Percentiles rank a stretch among this genome's conserved stretches.
Evolutionary conservation across 1,140 invertebrate species (phyloP).

Genomic region (Tetramorium simillimum): DNA sequence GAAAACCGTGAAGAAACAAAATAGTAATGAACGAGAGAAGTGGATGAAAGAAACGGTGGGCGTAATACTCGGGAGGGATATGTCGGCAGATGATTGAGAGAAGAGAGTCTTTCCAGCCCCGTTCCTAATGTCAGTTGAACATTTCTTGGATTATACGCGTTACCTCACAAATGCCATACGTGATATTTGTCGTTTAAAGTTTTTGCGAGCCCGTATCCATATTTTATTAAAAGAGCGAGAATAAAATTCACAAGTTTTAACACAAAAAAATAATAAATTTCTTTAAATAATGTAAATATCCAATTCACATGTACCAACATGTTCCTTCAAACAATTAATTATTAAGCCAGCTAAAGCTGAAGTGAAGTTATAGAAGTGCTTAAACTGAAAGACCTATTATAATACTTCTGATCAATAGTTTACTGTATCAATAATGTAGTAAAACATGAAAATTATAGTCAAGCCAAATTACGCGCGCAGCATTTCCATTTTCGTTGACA

Average conservation of each 20-base stretch:
- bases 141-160: constrained; percentile 1
- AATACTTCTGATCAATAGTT: not conserved
- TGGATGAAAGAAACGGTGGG: constrained; percentile 54
- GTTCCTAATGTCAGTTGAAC: not conserved
- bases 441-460: too few species aligned
- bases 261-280: not conserved
- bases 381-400: not conserved
- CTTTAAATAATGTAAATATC: not conserved
- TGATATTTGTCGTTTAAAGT: constrained; percentile 79
- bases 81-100: constrained; percentile 46
- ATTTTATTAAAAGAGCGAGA: constrained; percentile 73
- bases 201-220: constrained; percentile 82
- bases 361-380: not conserved
- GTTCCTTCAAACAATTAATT: not conserved
- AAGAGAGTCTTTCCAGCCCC: not conserved
- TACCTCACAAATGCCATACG: not conserved
- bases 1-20: constrained; percentile 53
- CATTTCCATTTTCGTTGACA: not conserved
- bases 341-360: not conserved
- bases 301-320: not conserved
- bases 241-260: not conserved
- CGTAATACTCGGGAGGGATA: constrained; percentile 70
- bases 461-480: not conserved
- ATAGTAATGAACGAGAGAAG: constrained; percentile 38
- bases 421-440: too few species aligned